These are phyloP conservation scores for Odontothrips loti DNA, from an alignment of 2,888 invertebrate genomes.

Conservation along the genomic window DNA sequence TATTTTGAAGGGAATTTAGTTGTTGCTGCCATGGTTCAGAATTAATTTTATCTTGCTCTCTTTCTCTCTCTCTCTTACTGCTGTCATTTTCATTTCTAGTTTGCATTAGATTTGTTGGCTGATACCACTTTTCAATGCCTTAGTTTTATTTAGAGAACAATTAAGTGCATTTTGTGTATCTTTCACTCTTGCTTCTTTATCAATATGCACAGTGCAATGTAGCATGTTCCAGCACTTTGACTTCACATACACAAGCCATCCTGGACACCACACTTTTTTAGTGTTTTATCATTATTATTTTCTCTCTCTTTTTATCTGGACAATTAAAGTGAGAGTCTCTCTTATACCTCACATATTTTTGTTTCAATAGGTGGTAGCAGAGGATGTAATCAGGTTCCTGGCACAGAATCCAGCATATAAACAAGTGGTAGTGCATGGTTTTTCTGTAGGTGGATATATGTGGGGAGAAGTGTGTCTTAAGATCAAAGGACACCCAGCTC, in stretches of 20 bases:
- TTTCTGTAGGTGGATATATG: constrained; percentile 50
- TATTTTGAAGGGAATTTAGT: too few species aligned
- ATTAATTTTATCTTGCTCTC: neutral
- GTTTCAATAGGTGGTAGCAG: constrained; percentile 42
- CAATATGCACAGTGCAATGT: neutral
- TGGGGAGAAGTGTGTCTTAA: constrained; percentile 47
- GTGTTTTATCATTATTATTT: neutral
- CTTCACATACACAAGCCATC: neutral
- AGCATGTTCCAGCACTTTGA: constrained; percentile 23
- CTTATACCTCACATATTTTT: neutral
- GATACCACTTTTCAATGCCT: too few species aligned
- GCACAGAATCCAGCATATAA: constrained; percentile 41
- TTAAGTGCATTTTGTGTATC: neutral
- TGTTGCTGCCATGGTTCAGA: too few species aligned
- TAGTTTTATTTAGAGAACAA: neutral
- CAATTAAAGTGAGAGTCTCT: neutral
- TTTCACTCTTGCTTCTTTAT: neutral
- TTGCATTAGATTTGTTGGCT: too few species aligned
- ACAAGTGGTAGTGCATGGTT: constrained; percentile 48
- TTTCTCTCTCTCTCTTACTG: neutral
- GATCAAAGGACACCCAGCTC: constrained; percentile 41
- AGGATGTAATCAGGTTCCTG: constrained; percentile 45
- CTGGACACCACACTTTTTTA: neutral
- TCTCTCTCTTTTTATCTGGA: neutral
- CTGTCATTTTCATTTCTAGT: too few species aligned